These are phyloP conservation scores for Pachyseris speciosa DNA, from an alignment of 64 coral and sea anemone species.

Conservation along the genomic window DNA sequence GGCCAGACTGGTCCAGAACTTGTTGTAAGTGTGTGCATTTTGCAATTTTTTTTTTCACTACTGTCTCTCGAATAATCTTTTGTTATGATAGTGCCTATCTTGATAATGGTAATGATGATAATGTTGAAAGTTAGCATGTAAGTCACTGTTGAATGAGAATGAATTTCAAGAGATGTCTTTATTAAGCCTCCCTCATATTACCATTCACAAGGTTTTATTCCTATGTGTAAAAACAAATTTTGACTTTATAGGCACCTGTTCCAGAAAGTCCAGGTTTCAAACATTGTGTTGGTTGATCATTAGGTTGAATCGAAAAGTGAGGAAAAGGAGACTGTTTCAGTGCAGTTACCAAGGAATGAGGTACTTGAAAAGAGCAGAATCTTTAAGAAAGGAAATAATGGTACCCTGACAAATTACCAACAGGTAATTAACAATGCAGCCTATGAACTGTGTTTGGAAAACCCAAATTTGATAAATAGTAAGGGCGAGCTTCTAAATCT, in stretches of 20 bases:
- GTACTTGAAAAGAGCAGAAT: conserved; percentile 35
- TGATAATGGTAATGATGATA: neutral
- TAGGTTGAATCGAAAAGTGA: conserved; percentile 23
- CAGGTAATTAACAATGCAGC: conserved; percentile 43
- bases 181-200: neutral
- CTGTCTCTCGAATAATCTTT: neutral
- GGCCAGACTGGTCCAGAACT: conserved; percentile 28
- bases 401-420: conserved; percentile 39
- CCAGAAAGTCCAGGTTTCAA: neutral
- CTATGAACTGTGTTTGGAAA: conserved; percentile 32
- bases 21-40: conserved; percentile 35
- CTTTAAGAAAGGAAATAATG: neutral
- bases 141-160: neutral
- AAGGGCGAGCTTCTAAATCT: conserved; percentile 13
- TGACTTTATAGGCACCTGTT: neutral
- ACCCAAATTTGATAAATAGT: conserved; percentile 12
- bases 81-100: neutral
- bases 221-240: neutral
- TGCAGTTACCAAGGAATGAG: neutral
- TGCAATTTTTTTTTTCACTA: neutral
- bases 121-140: neutral
- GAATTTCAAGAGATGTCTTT: neutral
- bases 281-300: neutral
- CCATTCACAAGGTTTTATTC: neutral
- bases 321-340: neutral